phyloP scores from a whole-genome alignment of 2,888 invertebrate genomes.

The Tetragonisca angustula region DNA sequence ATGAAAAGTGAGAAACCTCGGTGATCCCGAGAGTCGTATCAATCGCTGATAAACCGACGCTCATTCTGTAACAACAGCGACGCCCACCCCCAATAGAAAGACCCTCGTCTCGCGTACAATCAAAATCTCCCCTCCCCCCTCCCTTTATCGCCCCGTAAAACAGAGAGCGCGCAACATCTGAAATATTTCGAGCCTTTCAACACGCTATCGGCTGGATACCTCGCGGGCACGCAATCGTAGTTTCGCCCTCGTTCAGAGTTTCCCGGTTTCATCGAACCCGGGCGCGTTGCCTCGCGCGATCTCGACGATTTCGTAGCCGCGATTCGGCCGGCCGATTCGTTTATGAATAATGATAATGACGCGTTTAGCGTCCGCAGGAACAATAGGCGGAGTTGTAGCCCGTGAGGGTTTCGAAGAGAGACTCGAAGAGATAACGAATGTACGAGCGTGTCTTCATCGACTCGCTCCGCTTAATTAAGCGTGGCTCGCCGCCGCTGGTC shows the following conservation, averaged over 20 bases:
- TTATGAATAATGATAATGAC: conserved; percentile 80
- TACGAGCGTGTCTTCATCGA: conserved; percentile 66
- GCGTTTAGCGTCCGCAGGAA: conserved; percentile 76
- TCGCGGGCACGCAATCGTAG: conserved; percentile 22
- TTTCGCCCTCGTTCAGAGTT: not conserved
- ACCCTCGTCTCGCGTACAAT: no score
- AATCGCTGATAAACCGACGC: no score
- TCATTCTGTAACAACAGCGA: no score
- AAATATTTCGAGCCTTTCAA: conserved; percentile 10
- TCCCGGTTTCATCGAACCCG: not conserved
- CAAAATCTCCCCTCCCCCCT: no score
- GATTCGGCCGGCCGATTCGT: conserved; percentile 60
- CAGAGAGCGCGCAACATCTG: not conserved
- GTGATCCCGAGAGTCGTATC: no score
- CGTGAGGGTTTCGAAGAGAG: conserved; percentile 69
- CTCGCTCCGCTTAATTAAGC: conserved; percentile 51
- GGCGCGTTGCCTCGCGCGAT: not conserved
- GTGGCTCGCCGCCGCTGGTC: conserved; percentile 14
- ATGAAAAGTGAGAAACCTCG: no score
- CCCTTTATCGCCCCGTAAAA: not conserved
- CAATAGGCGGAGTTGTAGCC: conserved; percentile 79
- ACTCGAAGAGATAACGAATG: conserved; percentile 71
- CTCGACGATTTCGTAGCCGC: conserved; percentile 45
- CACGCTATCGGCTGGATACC: not conserved
- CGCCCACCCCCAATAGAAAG: no score